phyloP scores from a whole-genome alignment of 1,140 invertebrate species.

The Lanistes nyassanus region DNA sequence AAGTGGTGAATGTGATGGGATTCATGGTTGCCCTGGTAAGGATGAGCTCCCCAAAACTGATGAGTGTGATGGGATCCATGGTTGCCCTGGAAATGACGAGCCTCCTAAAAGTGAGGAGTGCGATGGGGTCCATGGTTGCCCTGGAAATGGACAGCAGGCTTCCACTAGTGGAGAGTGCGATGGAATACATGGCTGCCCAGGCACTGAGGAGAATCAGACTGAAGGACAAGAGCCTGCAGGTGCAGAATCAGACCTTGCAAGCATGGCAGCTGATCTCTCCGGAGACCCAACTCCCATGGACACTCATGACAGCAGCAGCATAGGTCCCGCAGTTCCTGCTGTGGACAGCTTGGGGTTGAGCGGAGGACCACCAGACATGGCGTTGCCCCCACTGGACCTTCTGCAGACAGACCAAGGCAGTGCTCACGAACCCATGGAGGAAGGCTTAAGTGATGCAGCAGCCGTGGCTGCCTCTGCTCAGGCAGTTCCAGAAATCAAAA shows the following conservation, averaged over 20 bases:
- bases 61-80: constrained; percentile 32
- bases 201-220: constrained; percentile 26
- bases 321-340: background rate
- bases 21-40: constrained; percentile 29
- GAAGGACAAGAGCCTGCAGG: constrained; percentile 6
- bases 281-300: constrained; percentile 20
- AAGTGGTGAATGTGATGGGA: constrained; percentile 34
- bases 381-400: background rate
- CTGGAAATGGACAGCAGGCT: constrained; percentile 22
- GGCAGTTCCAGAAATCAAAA: constrained; percentile 22
- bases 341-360: constrained; percentile 3
- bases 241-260: background rate
- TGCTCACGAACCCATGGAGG: constrained; percentile 36
- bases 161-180: constrained; percentile 33
- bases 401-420: constrained; percentile 15
- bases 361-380: constrained; percentile 1
- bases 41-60: constrained; percentile 7
- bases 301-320: background rate
- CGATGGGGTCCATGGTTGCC: constrained; percentile 34
- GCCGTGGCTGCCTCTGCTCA: constrained; percentile 16
- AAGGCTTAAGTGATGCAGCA: constrained; percentile 7
- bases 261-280: background rate
- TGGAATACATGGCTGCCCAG: constrained; percentile 32
- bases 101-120: constrained; percentile 8
- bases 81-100: constrained; percentile 32